phyloP scores from a whole-genome alignment of 2,888 invertebrate species.

The Mayetiola destructor region DNA sequence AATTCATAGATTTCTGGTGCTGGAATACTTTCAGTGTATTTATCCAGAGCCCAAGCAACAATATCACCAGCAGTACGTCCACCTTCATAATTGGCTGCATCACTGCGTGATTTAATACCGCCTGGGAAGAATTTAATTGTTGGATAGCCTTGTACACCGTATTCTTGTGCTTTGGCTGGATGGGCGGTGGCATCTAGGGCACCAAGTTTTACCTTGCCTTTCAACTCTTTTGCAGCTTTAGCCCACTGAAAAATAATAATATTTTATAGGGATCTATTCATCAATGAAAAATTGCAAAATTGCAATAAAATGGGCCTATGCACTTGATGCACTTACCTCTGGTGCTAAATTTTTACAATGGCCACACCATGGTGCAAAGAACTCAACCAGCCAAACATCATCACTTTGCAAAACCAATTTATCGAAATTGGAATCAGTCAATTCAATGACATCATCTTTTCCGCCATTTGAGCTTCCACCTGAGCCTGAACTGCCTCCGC shows the following conservation, averaged over 20 bases:
- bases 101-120: slow-evolving; percentile 52
- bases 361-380: slow-evolving; percentile 95
- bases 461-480: slow-evolving; percentile 16
- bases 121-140: slow-evolving; percentile 86
- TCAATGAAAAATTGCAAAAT: no score
- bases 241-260: slow-evolving; percentile 97
- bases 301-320: no score
- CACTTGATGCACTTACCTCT: no score
- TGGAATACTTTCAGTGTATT: slow-evolving; percentile 52
- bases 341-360: slow-evolving; percentile 86
- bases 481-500: slow-evolving; percentile 24
- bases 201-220: slow-evolving; percentile 92
- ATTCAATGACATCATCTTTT: slow-evolving; percentile 54
- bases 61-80: slow-evolving; percentile 84
- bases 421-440: slow-evolving; percentile 94
- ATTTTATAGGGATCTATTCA: no score
- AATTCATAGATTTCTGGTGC: slow-evolving; percentile 76
- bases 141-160: slow-evolving; percentile 85
- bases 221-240: slow-evolving; percentile 82
- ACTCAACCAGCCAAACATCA: slow-evolving; percentile 95
- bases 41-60: slow-evolving; percentile 76
- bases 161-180: slow-evolving; percentile 63
- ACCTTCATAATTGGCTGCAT: slow-evolving; percentile 77
- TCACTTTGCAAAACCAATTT: slow-evolving; percentile 80
- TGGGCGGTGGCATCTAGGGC: slow-evolving; percentile 93